phyloP scores from a whole-genome alignment of 2,888 invertebrate genomes.

The Polymixis flavicincta region DNA sequence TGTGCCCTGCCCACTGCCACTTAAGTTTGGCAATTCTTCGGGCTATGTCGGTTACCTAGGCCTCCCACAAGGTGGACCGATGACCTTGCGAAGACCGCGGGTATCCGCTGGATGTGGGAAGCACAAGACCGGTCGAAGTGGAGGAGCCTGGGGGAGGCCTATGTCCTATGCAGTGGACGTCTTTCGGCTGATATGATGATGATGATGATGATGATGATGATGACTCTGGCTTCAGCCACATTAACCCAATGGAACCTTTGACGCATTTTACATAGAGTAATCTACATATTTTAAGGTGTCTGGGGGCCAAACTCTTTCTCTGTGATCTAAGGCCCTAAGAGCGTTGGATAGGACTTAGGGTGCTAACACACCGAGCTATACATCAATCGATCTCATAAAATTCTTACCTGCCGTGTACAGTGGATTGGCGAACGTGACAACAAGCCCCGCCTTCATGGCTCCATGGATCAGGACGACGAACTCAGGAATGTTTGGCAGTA shows the following conservation, averaged over 20 bases:
- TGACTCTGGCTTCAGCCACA: too few relatives aligned
- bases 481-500: slow-evolving; percentile 93
- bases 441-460: slow-evolving; percentile 92
- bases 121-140: too few relatives aligned
- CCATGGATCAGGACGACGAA: slow-evolving; percentile 92
- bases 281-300: neutral
- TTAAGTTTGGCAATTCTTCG: too few relatives aligned
- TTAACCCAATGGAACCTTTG: neutral
- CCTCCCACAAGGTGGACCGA: too few relatives aligned
- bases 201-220: too few relatives aligned
- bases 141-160: too few relatives aligned
- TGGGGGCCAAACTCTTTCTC: neutral
- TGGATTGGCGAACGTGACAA: slow-evolving; percentile 93
- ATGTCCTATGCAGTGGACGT: too few relatives aligned
- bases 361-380: neutral
- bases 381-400: neutral
- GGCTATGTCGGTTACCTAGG: too few relatives aligned
- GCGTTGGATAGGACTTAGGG: neutral
- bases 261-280: neutral
- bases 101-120: too few relatives aligned
- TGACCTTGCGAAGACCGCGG: too few relatives aligned
- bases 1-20: too few relatives aligned
- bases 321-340: neutral
- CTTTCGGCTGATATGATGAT: too few relatives aligned
- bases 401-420: slow-evolving; percentile 92